These are phyloP conservation scores for Cremastinae sp. DNA, from an alignment of 2,888 invertebrate species.

Conservation along the genomic window DNA sequence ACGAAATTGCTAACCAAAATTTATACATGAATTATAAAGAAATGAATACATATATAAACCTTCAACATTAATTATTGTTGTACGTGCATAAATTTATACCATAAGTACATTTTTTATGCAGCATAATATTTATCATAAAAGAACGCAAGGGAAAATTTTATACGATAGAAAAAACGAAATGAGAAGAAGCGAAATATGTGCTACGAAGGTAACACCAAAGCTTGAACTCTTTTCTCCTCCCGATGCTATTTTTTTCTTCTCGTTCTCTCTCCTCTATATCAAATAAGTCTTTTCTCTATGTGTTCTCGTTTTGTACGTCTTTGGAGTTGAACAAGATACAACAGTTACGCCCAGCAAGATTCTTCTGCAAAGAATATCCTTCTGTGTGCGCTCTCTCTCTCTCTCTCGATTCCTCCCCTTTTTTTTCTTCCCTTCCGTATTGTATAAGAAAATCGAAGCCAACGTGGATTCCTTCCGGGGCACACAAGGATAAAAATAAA, in stretches of 20 bases:
- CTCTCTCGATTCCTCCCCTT: background rate
- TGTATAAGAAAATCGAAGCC: conserved; percentile 23
- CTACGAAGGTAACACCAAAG: conserved; percentile 40
- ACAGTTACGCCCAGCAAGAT: conserved; percentile 17
- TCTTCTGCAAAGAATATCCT: conserved; percentile 30
- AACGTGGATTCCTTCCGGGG: conserved; percentile 43
- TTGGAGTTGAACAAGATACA: conserved; percentile 32
- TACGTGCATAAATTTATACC: too few species aligned
- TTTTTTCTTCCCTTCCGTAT: background rate
- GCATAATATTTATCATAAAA: too few species aligned
- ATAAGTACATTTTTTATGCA: too few species aligned
- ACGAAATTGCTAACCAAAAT: too few species aligned
- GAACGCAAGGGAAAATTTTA: background rate
- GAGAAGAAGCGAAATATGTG: conserved; percentile 57
- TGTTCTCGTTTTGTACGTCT: conserved; percentile 1
- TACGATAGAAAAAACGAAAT: background rate
- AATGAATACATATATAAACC: too few species aligned
- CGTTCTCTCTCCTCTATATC: conserved; percentile 12
- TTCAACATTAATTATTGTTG: too few species aligned
- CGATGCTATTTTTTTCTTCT: conserved; percentile 30
- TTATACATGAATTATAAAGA: too few species aligned
- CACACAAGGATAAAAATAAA: conserved; percentile 3
- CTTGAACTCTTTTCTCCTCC: conserved; percentile 35
- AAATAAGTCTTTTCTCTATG: conserved; percentile 1
- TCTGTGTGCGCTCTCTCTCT: background rate